phyloP scores from a whole-genome alignment of 2,797 vertebrate species.

The Lagodon rhomboides region DNA sequence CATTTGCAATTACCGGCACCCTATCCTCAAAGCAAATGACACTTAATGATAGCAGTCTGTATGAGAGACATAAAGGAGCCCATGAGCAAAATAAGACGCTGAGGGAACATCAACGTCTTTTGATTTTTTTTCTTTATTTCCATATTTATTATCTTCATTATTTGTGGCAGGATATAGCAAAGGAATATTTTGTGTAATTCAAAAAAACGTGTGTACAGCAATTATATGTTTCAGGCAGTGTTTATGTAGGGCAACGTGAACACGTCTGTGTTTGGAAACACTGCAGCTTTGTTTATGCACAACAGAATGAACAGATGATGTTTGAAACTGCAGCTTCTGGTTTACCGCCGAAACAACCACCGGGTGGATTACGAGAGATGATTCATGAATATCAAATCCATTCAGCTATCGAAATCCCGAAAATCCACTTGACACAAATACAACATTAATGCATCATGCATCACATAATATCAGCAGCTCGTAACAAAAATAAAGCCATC shows the following conservation, averaged over 20 bases:
- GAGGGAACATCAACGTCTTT: constrained; percentile 26
- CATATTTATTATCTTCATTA: constrained; percentile 14
- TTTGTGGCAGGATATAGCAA: constrained; percentile 25
- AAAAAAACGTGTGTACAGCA: constrained; percentile 24
- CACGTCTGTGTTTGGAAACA: constrained; percentile 44
- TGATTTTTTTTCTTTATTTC: constrained; percentile 8
- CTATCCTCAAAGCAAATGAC: constrained; percentile 50
- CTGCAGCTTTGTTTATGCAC: constrained; percentile 24
- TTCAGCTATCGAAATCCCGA: not conserved
- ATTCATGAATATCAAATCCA: not conserved
- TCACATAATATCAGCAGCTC: not conserved
- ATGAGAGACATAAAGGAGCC: constrained; percentile 32
- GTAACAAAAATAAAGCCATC: not conserved
- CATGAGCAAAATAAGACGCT: constrained; percentile 23
- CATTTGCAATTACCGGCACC: constrained; percentile 47
- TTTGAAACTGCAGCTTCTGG: constrained; percentile 28
- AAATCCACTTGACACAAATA: not conserved
- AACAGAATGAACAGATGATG: constrained; percentile 46
- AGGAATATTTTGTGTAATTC: constrained; percentile 15
- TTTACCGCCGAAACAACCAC: not conserved
- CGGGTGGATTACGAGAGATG: not conserved
- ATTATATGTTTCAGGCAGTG: constrained; percentile 21
- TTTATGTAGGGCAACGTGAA: constrained; percentile 28
- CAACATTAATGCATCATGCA: not conserved
- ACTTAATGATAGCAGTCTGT: constrained; percentile 43